phyloP scores from a whole-genome alignment of 2,888 invertebrate species.

The Sussaba pulchella region DNA sequence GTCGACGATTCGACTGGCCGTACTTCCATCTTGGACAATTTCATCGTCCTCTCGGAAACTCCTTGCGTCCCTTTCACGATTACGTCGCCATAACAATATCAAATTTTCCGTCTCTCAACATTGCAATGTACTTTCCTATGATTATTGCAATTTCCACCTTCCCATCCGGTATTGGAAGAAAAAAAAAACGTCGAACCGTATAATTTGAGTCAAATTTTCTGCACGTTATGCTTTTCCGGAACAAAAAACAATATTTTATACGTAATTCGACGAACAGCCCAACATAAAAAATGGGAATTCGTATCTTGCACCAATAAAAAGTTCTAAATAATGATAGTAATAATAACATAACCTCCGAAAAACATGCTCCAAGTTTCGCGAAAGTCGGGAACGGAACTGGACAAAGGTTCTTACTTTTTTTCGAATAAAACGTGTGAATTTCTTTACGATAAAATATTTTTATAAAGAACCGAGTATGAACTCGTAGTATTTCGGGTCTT shows the following conservation, averaged over 20 bases:
- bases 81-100: conserved; percentile 3
- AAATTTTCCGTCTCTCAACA: conserved; percentile 8
- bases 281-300: conserved; percentile 20
- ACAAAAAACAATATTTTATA: no score
- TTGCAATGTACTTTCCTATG: not conserved
- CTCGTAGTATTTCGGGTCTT: conserved; percentile 27
- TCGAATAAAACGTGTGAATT: conserved; percentile 11
- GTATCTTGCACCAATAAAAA: not conserved
- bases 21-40: conserved; percentile 29
- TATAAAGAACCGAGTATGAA: not conserved
- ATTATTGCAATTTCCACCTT: not conserved
- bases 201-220: no score
- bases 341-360: no score
- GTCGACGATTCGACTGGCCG: conserved; percentile 63
- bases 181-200: not conserved
- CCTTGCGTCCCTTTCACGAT: not conserved
- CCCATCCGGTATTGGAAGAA: not conserved
- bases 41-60: not conserved
- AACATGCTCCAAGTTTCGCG: not conserved
- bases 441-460: not conserved
- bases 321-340: no score
- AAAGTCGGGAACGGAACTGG: not conserved
- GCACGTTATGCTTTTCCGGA: no score
- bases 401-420: no score
- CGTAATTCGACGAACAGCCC: conserved; percentile 1